Evolutionary conservation across 2,888 invertebrate species (phyloP).

Genomic region (Ophion ventricosus): DNA sequence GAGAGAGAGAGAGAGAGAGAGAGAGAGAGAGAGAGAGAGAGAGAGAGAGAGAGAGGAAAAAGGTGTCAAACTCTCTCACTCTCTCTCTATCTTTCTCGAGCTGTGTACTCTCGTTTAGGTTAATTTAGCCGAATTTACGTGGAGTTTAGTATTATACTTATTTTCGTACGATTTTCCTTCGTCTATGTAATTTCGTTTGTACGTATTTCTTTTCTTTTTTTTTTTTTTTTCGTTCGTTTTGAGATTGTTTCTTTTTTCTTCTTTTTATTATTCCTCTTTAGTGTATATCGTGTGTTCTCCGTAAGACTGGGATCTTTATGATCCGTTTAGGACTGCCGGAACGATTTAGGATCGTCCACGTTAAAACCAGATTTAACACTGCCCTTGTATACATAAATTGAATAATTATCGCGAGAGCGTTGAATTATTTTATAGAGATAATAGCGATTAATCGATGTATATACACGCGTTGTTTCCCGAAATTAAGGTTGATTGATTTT

Average conservation of each 20-base stretch:
- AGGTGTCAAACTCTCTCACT: neutral
- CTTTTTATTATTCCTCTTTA: neutral
- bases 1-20: neutral
- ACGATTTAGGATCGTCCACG: constrained; percentile 70
- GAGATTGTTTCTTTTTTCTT: too few relatives aligned
- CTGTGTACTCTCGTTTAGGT: neutral
- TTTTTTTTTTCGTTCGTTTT: constrained; percentile 10
- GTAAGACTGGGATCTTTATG: constrained; percentile 76
- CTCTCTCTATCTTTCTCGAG: neutral
- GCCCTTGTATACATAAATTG: constrained; percentile 71
- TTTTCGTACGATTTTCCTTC: neutral
- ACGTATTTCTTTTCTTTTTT: neutral
- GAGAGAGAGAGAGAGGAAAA: neutral
- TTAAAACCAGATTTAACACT: constrained; percentile 78
- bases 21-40: neutral
- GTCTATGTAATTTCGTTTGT: neutral
- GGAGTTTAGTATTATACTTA: constrained; percentile 9
- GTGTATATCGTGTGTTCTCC: constrained; percentile 22
- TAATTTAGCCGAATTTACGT: neutral
- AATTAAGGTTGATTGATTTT: neutral
- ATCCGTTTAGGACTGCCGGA: constrained; percentile 71
- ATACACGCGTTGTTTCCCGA: neutral
- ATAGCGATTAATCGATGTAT: constrained; percentile 8
- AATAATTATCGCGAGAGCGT: constrained; percentile 47
- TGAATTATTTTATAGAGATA: constrained; percentile 41